These are phyloP conservation scores for Leptinotarsa peninsularis DNA, from an alignment of 2,888 invertebrate species.

Conservation along the genomic window DNA sequence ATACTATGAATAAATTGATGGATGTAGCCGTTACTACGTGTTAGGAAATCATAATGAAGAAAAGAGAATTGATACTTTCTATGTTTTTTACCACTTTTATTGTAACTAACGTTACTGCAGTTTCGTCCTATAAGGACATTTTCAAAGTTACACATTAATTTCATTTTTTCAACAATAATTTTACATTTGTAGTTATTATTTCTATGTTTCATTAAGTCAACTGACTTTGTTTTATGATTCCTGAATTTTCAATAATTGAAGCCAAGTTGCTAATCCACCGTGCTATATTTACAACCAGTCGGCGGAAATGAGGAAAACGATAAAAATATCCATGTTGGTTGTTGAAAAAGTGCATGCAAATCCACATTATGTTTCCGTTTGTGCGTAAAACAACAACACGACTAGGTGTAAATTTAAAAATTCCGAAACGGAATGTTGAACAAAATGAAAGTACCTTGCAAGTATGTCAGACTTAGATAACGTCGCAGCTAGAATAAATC, in stretches of 20 bases:
- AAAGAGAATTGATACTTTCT: too few relatives aligned
- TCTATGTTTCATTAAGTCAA: not conserved
- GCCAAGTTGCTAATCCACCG: not conserved
- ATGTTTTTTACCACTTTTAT: too few relatives aligned
- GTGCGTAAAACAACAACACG: not conserved
- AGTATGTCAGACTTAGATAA: constrained; percentile 14
- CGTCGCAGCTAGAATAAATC: constrained; percentile 1
- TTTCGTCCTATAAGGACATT: too few relatives aligned
- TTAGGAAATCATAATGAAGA: too few relatives aligned
- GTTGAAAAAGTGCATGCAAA: not conserved
- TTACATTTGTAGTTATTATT: too few relatives aligned
- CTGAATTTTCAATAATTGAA: not conserved
- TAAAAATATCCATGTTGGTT: not conserved
- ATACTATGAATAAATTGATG: not conserved
- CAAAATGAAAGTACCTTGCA: constrained; percentile 17
- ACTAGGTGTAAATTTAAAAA: constrained; percentile 9
- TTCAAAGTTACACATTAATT: too few relatives aligned
- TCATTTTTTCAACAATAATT: too few relatives aligned
- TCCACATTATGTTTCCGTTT: not conserved
- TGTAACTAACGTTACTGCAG: too few relatives aligned
- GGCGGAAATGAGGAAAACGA: constrained; percentile 6
- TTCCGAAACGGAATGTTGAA: constrained; percentile 15
- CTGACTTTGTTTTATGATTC: not conserved
- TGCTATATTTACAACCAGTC: not conserved
- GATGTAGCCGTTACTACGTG: too few relatives aligned